phyloP scores from a whole-genome alignment of 2,797 vertebrate species.

The Orestias chungarensis region DNA sequence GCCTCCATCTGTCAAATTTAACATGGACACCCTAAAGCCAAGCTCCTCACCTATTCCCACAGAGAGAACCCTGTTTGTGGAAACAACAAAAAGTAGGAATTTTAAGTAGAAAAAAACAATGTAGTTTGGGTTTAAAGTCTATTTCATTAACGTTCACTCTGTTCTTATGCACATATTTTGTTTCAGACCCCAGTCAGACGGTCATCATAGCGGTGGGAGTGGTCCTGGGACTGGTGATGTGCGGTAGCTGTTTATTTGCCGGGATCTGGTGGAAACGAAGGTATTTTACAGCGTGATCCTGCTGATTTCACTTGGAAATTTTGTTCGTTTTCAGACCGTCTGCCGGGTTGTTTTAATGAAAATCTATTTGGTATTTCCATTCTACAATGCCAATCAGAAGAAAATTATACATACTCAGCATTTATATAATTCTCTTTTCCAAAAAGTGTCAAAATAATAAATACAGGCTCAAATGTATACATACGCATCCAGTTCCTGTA shows the following conservation, averaged over 20 bases:
- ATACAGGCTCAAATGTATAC: neutral
- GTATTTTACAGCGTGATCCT: slow-evolving; percentile 58
- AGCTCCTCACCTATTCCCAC: slow-evolving; percentile 46
- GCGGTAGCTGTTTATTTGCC: slow-evolving; percentile 79
- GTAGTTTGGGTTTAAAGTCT: neutral
- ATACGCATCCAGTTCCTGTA: neutral
- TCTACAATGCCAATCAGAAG: neutral
- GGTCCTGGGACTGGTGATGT: slow-evolving; percentile 80
- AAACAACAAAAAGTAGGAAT: slow-evolving; percentile 67
- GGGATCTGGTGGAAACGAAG: slow-evolving; percentile 84
- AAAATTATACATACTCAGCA: neutral
- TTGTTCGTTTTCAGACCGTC: neutral
- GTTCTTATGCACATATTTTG: slow-evolving; percentile 24
- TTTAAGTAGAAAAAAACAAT: neutral
- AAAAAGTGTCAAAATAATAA: no score
- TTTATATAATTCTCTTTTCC: neutral
- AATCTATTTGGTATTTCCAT: neutral
- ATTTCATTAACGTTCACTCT: slow-evolving; percentile 32
- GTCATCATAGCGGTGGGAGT: slow-evolving; percentile 82
- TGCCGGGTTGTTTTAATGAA: neutral
- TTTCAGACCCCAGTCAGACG: slow-evolving; percentile 76
- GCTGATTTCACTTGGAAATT: neutral
- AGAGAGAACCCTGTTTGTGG: slow-evolving; percentile 65
- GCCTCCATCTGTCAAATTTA: slow-evolving; percentile 43
- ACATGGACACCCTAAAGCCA: slow-evolving; percentile 30